Evolutionary conservation across 1,140 invertebrate species (phyloP), one percentile per base, ranked within the genome.

Genomic region (Drosophila hydei): DNA sequence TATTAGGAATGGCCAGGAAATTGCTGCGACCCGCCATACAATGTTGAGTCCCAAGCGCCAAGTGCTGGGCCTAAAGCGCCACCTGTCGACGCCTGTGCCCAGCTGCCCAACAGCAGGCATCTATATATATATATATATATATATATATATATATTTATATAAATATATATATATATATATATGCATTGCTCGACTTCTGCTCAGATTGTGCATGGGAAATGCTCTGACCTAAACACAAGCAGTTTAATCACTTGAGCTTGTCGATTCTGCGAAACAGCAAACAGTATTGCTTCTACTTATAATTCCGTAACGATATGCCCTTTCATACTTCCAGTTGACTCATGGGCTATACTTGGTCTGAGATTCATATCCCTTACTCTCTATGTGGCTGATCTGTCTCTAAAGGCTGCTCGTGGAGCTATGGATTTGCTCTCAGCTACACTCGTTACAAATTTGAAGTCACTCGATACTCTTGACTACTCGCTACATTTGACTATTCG

Each of bases 1-100:
- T 72, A 72, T 67, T 72, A 54, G 54, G 36, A 59, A 67, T 59
- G 30, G 62, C 47, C 48, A 45, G 38, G 47, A 52, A 67, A 72
- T 58, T 72, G 62, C 54, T 65, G 42, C 21, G 25, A 2, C 18
- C 62, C 27, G 16, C 19, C 50, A 36, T 16, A 72, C 69, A 72
- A 40, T 67, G 69, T 72, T 59, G 52, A 5, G 11, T 0, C 18
- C 3, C 9, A 7, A 4, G n/a, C 5, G 25, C 19, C 7, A 14
- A 27, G 9, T 30, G 7, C 27, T 30, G 27, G 12, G 40, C 14
- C 6, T 18, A 58, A 50, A 45, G 52, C 68, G 62, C 62, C 61
- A 71, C 68, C 68, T 71, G 68, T 36, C 68, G 52, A 3, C 52
- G 19, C 3, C 9, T 33, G 16, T n/a, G 11, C 19, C 36, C 38